These are phyloP conservation scores for Syngnathoides biaculeatus DNA, from an alignment of 2,113 vertebrate species.

Conservation along the genomic window DNA sequence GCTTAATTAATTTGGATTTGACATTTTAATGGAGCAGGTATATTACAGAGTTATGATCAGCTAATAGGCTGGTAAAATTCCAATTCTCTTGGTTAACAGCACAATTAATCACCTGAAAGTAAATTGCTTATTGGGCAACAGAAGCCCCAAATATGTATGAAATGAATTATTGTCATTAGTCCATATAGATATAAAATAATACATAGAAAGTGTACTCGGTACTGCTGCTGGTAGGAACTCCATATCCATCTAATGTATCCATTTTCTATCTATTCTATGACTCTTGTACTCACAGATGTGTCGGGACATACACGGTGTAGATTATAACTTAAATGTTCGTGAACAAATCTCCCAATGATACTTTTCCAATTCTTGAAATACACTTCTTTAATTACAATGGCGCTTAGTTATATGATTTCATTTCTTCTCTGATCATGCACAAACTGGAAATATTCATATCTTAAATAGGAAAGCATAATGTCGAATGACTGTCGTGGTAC, in stretches of 20 bases:
- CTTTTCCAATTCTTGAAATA: too few relatives aligned
- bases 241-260: neutral
- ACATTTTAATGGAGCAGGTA: constrained; percentile 5
- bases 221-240: neutral
- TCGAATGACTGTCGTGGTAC: too few relatives aligned
- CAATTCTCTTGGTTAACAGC: neutral
- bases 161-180: neutral
- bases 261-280: neutral
- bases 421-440: too few relatives aligned
- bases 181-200: neutral
- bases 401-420: too few relatives aligned
- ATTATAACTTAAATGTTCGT: too few relatives aligned
- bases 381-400: too few relatives aligned
- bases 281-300: neutral
- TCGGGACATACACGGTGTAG: too few relatives aligned
- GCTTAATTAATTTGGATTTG: constrained; percentile 5
- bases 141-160: neutral
- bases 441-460: too few relatives aligned
- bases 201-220: neutral
- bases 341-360: too few relatives aligned
- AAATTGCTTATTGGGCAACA: neutral
- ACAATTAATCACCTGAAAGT: constrained; percentile 1
- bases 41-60: neutral
- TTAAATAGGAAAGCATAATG: too few relatives aligned
- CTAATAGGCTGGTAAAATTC: constrained; percentile 7